These are phyloP conservation scores for Lottia gigantea DNA, from an alignment of 2,888 invertebrate species.

Conservation along the genomic window DNA sequence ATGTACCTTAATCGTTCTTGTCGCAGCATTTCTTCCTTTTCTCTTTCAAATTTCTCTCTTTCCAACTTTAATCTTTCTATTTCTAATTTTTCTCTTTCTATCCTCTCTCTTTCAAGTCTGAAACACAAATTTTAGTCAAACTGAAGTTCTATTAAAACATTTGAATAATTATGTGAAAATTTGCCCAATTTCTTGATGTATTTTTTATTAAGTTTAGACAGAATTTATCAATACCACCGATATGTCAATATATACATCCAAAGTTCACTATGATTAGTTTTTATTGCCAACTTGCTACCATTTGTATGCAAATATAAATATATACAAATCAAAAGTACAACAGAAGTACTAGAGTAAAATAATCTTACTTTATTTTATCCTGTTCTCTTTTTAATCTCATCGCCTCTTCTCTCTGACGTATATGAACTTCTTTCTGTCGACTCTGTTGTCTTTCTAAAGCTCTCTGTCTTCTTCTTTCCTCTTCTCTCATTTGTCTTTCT, in stretches of 20 bases:
- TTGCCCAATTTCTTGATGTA: no score
- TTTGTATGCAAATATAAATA: no score
- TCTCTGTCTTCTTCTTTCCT: slow-evolving; percentile 80
- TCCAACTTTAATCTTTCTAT: slow-evolving; percentile 70
- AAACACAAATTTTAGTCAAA: slow-evolving; percentile 13
- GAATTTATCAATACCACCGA: no score
- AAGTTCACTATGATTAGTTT: no score
- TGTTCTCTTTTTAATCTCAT: slow-evolving; percentile 77
- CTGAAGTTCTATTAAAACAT: no score
- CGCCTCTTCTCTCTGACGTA: slow-evolving; percentile 86
- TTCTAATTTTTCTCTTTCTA: slow-evolving; percentile 59
- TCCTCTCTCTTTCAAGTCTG: slow-evolving; percentile 61
- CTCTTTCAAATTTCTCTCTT: slow-evolving; percentile 71
- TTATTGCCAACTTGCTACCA: no score
- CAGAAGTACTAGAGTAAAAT: no score
- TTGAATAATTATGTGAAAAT: no score
- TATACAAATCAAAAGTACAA: no score
- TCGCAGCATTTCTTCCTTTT: slow-evolving; percentile 53
- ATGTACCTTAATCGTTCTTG: slow-evolving; percentile 53
- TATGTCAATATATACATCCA: no score
- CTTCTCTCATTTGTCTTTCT: slow-evolving; percentile 76
- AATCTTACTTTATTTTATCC: slow-evolving; percentile 54
- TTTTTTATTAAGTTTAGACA: no score
- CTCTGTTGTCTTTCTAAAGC: slow-evolving; percentile 77
- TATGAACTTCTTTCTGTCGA: slow-evolving; percentile 75